Base-by-base conservation (phyloP, 2,113 vertebrate species). In the Dasyprocta punctata region DNA sequence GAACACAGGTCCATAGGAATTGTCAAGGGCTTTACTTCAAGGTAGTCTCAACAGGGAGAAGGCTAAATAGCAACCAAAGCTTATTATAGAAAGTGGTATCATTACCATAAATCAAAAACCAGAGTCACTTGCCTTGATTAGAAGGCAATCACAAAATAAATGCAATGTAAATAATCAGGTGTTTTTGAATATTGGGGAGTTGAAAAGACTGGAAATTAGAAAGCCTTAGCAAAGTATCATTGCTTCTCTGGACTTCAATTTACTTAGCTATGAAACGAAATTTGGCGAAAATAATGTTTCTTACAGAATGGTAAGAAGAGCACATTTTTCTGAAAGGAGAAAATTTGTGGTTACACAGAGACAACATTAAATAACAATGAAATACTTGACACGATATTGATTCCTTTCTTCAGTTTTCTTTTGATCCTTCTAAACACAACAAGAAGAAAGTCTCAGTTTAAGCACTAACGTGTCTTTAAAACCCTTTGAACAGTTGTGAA, bases 101-200 rank as follows among this genome's bases (percentile, higher is more conserved):
- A 63, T 54, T n/a, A 38, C 38, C 52, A 33, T 60, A 63, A 88
- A 87, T 90, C 41, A 80, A 28, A 93, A 56, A 1, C 26, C 73
- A 47, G 20, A 69, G 44, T 78, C 77, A 60, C 54, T 58, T 30
- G 38, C 30, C 82, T 19, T 95, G 44, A 96, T 91, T 86, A 80
- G 69, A 92, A 96, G 84, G 14, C 12, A 36, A 83, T 75, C 58
- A n/a, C n/a, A 67, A 82, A 82, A 77, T 69, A 83, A 82, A 86
- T 26, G 24, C 41, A 61, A 17, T 86, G 91, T n/a, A 81, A 94
- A 86, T 61, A 81, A 54, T 28, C 52, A 61, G 85, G 56, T 82
- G 22, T 44, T 78, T 36, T 60, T 67, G 88, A 41, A 7, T 92
- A 41, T 0, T 5, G 49, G 78, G 41, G 52, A 20, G 49, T 36